phyloP scores from a whole-genome alignment of 2,113 vertebrate genomes.

The Podarcis cretensis region DNA sequence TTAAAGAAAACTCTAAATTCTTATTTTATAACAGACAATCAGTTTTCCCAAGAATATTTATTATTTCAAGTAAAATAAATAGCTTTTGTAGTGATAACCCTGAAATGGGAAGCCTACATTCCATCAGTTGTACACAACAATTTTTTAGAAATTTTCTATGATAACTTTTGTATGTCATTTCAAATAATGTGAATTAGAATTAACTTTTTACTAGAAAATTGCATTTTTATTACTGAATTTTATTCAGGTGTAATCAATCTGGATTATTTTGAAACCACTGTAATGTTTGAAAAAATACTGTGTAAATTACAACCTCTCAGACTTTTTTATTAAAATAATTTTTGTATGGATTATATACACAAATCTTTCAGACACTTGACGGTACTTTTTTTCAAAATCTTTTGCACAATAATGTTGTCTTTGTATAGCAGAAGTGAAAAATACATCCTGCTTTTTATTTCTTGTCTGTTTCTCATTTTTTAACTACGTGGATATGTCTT shows the following conservation, averaged over 20 bases:
- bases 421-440: slow-evolving; percentile 93
- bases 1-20: slow-evolving; percentile 69
- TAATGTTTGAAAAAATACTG: slow-evolving; percentile 74
- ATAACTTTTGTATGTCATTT: slow-evolving; percentile 43
- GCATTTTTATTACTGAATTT: slow-evolving; percentile 62
- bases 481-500: slow-evolving; percentile 70
- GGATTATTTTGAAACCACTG: slow-evolving; percentile 90
- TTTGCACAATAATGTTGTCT: slow-evolving; percentile 91
- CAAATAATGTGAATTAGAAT: slow-evolving; percentile 69
- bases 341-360: slow-evolving; percentile 82
- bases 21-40: slow-evolving; percentile 84
- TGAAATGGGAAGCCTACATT: slow-evolving; percentile 66
- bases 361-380: slow-evolving; percentile 60
- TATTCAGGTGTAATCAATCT: slow-evolving; percentile 71
- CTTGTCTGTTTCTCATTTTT: slow-evolving; percentile 78
- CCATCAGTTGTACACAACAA: slow-evolving; percentile 70
- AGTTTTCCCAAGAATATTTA: slow-evolving; percentile 82
- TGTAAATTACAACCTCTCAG: slow-evolving; percentile 66
- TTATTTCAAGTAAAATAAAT: slow-evolving; percentile 70
- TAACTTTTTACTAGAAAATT: slow-evolving; percentile 69
- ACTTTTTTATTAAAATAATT: slow-evolving; percentile 78
- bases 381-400: slow-evolving; percentile 76
- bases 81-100: slow-evolving; percentile 69
- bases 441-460: slow-evolving; percentile 87
- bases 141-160: slow-evolving; percentile 64